Evolutionary conservation across 2,888 invertebrate genomes (phyloP).

Genomic region (Nomada lathburiana): DNA sequence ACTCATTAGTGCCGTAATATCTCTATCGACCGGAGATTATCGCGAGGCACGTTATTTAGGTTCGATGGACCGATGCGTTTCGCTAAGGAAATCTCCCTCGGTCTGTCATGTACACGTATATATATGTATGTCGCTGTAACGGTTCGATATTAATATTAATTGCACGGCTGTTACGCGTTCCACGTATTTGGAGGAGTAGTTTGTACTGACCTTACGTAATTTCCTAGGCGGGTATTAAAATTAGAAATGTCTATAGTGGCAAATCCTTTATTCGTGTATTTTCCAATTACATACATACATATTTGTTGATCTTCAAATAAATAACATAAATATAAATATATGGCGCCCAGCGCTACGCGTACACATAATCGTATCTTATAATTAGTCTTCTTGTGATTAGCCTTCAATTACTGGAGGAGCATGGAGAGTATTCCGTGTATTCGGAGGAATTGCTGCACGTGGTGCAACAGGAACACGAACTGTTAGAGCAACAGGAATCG

Average conservation of each 20-base stretch:
- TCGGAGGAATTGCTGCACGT: neutral
- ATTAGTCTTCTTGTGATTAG: neutral
- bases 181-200: no score
- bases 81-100: neutral
- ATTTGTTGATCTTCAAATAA: no score
- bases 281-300: no score
- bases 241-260: no score
- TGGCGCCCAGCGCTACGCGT: neutral
- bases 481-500: constrained; percentile 2
- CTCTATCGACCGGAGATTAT: neutral
- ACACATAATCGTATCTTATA: neutral
- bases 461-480: neutral
- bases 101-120: no score
- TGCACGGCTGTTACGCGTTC: no score
- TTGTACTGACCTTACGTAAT: no score
- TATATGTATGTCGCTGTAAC: no score
- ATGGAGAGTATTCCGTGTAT: constrained; percentile 37
- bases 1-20: neutral
- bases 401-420: constrained; percentile 20
- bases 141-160: no score
- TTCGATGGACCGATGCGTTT: neutral
- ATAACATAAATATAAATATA: neutral
- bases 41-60: neutral
- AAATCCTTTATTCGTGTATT: no score
- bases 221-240: no score